A percentile compares a stretch with the other conserved stretches of the same genome.
Evolutionary conservation across 2,113 vertebrate genomes (phyloP).

Genomic region (Sinocyclocheilus grahami): DNA sequence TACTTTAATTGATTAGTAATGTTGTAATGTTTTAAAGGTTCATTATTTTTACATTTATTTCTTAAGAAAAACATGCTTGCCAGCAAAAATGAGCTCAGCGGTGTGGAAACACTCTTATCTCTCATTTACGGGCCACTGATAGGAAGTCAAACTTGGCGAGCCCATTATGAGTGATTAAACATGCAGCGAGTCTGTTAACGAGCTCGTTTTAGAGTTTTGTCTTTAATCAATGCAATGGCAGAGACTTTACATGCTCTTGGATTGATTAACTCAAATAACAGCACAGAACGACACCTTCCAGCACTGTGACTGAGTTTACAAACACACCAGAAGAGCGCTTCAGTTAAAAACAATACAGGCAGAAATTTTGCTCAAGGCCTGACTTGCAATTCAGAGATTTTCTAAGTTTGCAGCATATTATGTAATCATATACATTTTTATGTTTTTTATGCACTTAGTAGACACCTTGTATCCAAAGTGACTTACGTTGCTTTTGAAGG

Average conservation of each 20-base stretch:
- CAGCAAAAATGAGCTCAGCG: neutral
- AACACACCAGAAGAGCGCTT: constrained; percentile 68
- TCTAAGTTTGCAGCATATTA: neutral
- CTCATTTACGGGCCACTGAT: constrained; percentile 16
- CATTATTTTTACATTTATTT: neutral
- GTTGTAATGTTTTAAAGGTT: neutral
- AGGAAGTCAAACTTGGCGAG: constrained; percentile 2
- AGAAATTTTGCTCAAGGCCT: neutral
- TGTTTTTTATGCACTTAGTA: neutral
- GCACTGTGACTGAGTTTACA: constrained; percentile 73
- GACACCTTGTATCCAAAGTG: neutral
- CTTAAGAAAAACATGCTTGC: neutral
- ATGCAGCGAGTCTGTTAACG: neutral
- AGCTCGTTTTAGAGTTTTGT: constrained; percentile 1
- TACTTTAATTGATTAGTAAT: neutral
- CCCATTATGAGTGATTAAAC: neutral
- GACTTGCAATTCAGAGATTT: neutral
- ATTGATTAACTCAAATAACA: constrained; percentile 74
- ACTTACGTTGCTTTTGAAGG: neutral
- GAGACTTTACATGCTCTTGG: constrained; percentile 41
- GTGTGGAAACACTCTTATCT: neutral
- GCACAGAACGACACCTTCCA: constrained; percentile 57
- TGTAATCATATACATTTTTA: neutral
- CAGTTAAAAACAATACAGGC: neutral
- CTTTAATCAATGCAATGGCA: constrained; percentile 72